Evolutionary conservation across 2,113 vertebrate genomes (phyloP), one percentile per base, ranked within the genome.

Genomic region (Charadrius vociferus): DNA sequence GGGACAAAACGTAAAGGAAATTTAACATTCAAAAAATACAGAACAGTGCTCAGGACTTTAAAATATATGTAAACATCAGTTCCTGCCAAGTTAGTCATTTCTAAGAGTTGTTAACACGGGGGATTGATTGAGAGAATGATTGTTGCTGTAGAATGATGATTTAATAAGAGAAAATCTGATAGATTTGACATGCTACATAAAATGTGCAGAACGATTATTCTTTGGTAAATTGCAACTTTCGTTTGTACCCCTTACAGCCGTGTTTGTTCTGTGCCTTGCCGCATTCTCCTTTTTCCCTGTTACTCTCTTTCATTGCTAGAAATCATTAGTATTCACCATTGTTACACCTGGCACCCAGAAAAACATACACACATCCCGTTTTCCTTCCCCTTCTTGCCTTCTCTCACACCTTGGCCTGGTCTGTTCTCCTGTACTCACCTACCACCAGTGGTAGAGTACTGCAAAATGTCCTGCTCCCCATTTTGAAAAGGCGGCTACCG

Each of bases 141-240:
- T 97, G 88, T 81, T 89, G 95, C 95, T 96, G 90, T 81, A 89
- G 94, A 96, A 96, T 88, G 96, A 97, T 96, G 74, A 95, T 97
- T 97, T 98, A 97, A 96, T 97, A 98, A 96, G 80, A 85, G 71
- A 98, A 98, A 97, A 94, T 97, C 84, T 94, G 90, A 96, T 96
- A 95, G 56, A 91, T 97, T 96, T 97, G 81, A 95, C 90, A 88
- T 97, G 75, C 62, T 96, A 92, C 88, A 97, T 91, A 95, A 98
- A 98, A 97, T 93, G 93, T 92, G 86, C 58, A 96, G 90, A 94
- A 86, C 65, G 39, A 36, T 96, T 97, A 80, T 95, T 96, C 81
- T 93, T 95, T 79, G 75, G 58, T 81, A 98, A 98, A 97, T 95
- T 96, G 72, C 86, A 97, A 62, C 74, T 86, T 96, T 97, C 21